Evolutionary conservation across 2,113 vertebrate species (phyloP), one percentile per base, ranked within the genome.

Genomic region (Eretmochelys imbricata): DNA sequence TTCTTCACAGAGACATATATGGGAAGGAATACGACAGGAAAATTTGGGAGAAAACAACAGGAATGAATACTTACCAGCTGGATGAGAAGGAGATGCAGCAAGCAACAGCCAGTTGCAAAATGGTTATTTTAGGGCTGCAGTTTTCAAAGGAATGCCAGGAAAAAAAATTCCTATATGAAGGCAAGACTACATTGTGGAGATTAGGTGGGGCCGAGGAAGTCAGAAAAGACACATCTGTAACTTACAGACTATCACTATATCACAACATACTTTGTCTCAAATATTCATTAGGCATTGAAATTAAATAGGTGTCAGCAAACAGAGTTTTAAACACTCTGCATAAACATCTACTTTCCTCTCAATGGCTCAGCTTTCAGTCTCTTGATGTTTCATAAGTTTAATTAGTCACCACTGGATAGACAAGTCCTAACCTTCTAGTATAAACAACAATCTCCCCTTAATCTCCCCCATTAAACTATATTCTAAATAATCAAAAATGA

Each of bases 61-160:
- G 35, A 69, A 9, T 69, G 31, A 69, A n/a, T 82, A 80, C 82
- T 94, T 93, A 53, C 14, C 72, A 89, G 20, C 4, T 5, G 59
- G 81, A 62, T 46, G 48, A 93, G 59, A 95, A 94, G 9, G 27
- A 59, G 57, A 29, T 29, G 57, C 57, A 29, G 57, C 27, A 59
- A 27, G 46, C 69, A 84, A 25, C 82, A 93, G 50, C 13, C 93
- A 85, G 94, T 59, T 87, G 42, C 13, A 88, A 89, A 89, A 91
- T 88, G 4, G 16, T 89, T 94, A 78, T 59, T 91, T 11, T 82
- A 51, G 87, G 91, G 27, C 51, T 69, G 55, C 38, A 65, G 91
- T 29, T 49, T 85, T 69, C 86, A 92, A 62, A 84, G 46, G 12
- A 35, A 10, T 55, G 0, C 42, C 75, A 19, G 8, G 25, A 2